These are phyloP conservation scores for Sarcophaga peregrina DNA, from an alignment of 1,140 invertebrate genomes.

Conservation along the genomic window DNA sequence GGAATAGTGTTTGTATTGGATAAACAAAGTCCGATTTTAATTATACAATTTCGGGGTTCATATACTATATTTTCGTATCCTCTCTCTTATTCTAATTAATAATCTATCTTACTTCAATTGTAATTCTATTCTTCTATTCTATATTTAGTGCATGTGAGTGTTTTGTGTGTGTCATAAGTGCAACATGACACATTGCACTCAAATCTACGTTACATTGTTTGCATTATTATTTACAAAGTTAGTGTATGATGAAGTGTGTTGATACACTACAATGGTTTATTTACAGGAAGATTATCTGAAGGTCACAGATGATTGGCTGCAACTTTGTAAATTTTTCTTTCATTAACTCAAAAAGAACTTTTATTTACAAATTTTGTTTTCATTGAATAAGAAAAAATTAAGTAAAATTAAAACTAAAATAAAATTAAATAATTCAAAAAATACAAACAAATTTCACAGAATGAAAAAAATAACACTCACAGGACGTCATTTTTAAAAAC, in stretches of 20 bases:
- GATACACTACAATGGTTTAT: slow-evolving; percentile 15
- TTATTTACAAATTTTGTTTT: too few relatives aligned
- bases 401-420: too few relatives aligned
- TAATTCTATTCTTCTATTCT: not conserved
- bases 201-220: not conserved
- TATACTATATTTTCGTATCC: slow-evolving; percentile 9
- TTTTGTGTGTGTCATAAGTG: not conserved
- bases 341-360: too few relatives aligned
- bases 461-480: too few relatives aligned
- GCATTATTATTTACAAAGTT: not conserved
- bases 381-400: too few relatives aligned
- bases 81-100: slow-evolving; percentile 3
- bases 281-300: too few relatives aligned
- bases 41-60: not conserved
- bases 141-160: not conserved
- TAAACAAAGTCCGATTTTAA: slow-evolving; percentile 3
- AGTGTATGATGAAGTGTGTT: not conserved
- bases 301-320: too few relatives aligned
- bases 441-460: too few relatives aligned
- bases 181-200: not conserved
- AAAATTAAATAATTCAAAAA: too few relatives aligned
- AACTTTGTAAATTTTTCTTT: too few relatives aligned
- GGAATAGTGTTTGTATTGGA: not conserved
- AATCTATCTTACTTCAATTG: not conserved
- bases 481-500: too few relatives aligned